Conservation (phyloP, 2,888 invertebrate species). For the Chloroclysta siterata region DNA sequence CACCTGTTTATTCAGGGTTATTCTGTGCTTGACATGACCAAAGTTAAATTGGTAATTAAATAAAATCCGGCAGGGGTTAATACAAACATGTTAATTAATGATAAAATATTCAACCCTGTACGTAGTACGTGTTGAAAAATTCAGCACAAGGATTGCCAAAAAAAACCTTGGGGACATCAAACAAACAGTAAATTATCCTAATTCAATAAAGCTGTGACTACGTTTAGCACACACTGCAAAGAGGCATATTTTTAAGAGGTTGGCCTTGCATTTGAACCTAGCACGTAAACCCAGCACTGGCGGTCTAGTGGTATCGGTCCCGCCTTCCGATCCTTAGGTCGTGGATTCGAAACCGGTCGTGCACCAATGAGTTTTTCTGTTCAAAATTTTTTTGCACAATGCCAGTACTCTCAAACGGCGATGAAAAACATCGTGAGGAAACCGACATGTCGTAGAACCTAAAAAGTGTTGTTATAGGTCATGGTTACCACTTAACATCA, state of each 20-base stretch:
- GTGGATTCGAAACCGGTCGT: no score
- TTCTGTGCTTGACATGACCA: slow-evolving; percentile 26
- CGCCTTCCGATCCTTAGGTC: no score
- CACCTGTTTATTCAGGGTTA: slow-evolving; percentile 11
- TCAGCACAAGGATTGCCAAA: slow-evolving; percentile 42
- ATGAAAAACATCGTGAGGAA: no score
- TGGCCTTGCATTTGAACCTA: no score
- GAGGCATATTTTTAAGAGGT: slow-evolving; percentile 2
- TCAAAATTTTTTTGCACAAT: no score
- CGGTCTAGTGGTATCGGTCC: no score
- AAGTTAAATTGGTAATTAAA: slow-evolving; percentile 29
- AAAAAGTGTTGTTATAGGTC: no score
- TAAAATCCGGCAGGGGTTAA: slow-evolving; percentile 36
- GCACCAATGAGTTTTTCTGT: no score
- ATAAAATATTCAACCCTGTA: slow-evolving; percentile 32
- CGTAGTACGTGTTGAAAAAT: slow-evolving; percentile 33
- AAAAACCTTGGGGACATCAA: slow-evolving; percentile 56
- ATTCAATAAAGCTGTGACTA: slow-evolving; percentile 60
- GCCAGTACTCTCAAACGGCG: no score
- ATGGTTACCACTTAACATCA: no score
- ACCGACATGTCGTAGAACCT: no score
- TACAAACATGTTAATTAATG: slow-evolving; percentile 33
- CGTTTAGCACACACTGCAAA: slow-evolving; percentile 28
- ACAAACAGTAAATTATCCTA: slow-evolving; percentile 73
- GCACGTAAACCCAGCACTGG: no score